Evolutionary conservation across 53 echinoderm and acorn worm species (phyloP).

Genomic region (Temnopleurus reevesii): DNA sequence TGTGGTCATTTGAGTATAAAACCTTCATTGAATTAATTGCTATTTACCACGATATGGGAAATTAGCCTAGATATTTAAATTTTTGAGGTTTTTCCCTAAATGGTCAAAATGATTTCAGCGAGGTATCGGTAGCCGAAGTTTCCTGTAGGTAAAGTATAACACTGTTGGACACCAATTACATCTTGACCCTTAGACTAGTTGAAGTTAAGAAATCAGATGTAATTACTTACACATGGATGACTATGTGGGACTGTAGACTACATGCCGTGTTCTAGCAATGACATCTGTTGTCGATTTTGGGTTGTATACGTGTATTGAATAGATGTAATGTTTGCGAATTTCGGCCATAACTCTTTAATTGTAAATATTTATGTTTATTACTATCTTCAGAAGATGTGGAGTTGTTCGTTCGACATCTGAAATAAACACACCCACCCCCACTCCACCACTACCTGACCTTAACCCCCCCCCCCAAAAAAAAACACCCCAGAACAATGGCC

Average conservation of each 20-base stretch:
- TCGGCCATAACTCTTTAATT: neutral
- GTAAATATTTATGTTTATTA: neutral
- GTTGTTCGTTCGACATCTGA: neutral
- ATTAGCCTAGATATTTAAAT: neutral
- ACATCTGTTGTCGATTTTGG: constrained; percentile 6
- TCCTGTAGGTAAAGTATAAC: neutral
- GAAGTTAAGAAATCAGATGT: neutral
- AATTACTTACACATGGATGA: constrained; percentile 53
- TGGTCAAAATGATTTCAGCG: neutral
- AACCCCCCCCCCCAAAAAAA: too few species aligned
- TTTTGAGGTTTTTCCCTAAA: neutral
- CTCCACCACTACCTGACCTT: too few species aligned
- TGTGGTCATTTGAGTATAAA: too few species aligned
- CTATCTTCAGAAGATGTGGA: neutral
- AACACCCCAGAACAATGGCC: too few species aligned
- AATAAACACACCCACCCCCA: too few species aligned
- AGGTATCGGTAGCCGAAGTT: neutral
- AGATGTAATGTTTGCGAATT: neutral
- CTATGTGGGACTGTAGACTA: constrained; percentile 22
- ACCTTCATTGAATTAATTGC: too few species aligned
- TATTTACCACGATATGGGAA: too few species aligned
- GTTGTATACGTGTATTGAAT: neutral
- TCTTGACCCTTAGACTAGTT: constrained; percentile 9
- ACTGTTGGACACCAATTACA: constrained; percentile 31
- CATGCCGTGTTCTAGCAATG: neutral